phyloP scores from a whole-genome alignment of 2,113 vertebrate species.

The Saiga tatarica region DNA sequence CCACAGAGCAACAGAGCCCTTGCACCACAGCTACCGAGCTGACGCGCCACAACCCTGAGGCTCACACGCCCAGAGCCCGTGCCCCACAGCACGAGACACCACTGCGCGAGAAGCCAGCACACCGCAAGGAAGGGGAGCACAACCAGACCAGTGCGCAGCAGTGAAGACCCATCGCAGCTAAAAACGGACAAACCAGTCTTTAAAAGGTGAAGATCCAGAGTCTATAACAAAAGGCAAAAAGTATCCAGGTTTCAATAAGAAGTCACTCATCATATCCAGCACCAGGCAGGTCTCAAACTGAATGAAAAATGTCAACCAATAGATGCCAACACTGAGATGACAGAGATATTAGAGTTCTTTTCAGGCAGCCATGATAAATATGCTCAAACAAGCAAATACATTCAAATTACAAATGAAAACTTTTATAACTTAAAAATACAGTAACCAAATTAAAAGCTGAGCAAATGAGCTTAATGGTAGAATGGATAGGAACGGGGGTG shows the following conservation, averaged over 20 bases:
- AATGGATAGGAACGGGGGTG: background rate
- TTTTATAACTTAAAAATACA: slow-evolving; percentile 1
- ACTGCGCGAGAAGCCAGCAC: background rate
- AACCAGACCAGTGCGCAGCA: accelerated
- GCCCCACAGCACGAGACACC: background rate
- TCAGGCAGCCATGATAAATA: background rate
- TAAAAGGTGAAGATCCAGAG: background rate
- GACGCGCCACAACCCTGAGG: background rate
- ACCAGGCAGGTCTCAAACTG: background rate
- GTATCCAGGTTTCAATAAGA: background rate
- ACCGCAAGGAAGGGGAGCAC: accelerated
- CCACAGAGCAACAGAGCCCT: background rate
- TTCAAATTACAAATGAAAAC: background rate
- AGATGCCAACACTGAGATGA: background rate
- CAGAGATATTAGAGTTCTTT: background rate
- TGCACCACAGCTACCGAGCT: background rate
- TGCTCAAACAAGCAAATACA: background rate
- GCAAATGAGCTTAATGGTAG: background rate
- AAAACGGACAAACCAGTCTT: background rate
- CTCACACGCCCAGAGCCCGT: background rate
- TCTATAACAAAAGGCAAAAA: background rate
- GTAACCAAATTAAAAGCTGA: background rate
- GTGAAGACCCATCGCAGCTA: background rate
- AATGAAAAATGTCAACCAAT: background rate
- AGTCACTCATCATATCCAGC: background rate